phyloP scores from a whole-genome alignment of 2,113 vertebrate species.

The Irena cyanogastra region DNA sequence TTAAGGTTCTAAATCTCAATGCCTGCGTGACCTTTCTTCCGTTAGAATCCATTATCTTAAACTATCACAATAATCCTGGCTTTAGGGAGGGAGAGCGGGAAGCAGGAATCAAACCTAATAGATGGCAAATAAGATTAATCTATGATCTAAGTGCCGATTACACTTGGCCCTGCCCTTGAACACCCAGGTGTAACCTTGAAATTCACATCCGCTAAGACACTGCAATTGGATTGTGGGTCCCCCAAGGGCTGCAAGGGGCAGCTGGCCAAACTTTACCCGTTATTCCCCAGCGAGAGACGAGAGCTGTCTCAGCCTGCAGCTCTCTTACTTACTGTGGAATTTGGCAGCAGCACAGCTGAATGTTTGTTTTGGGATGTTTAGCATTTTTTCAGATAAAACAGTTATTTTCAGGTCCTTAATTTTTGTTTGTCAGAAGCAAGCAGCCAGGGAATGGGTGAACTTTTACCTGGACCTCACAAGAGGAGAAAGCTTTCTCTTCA shows the following conservation, averaged over 20 bases:
- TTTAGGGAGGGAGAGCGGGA: conserved; percentile 94
- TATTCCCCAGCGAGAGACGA: conserved; percentile 75
- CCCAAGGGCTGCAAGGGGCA: conserved; percentile 78
- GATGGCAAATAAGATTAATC: conserved; percentile 99
- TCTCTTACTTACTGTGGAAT: conserved; percentile 67
- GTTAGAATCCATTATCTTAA: conserved; percentile 99
- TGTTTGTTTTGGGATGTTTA: conserved; percentile 76
- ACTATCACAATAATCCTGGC: conserved; percentile 99
- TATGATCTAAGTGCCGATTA: conserved; percentile 99
- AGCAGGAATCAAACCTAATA: conserved; percentile 99
- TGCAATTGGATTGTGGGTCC: conserved; percentile 93
- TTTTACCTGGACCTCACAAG: conserved; percentile 83
- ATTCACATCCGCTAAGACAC: conserved; percentile 91
- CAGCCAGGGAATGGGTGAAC: conserved; percentile 63
- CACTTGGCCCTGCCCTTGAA: conserved; percentile 99
- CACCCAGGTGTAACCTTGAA: conserved; percentile 99
- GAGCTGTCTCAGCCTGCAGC: conserved; percentile 67
- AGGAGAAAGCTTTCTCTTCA: conserved; percentile 64
- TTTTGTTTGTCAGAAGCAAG: conserved; percentile 73
- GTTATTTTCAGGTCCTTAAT: conserved; percentile 71
- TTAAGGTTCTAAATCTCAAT: conserved; percentile 96
- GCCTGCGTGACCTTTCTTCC: conserved; percentile 95
- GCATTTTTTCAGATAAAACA: conserved; percentile 77
- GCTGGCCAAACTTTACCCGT: conserved; percentile 83
- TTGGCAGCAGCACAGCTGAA: conserved; percentile 52